These are phyloP conservation scores for Poeciliopsis turneri DNA, from an alignment of 2,797 vertebrate species.

Conservation along the genomic window DNA sequence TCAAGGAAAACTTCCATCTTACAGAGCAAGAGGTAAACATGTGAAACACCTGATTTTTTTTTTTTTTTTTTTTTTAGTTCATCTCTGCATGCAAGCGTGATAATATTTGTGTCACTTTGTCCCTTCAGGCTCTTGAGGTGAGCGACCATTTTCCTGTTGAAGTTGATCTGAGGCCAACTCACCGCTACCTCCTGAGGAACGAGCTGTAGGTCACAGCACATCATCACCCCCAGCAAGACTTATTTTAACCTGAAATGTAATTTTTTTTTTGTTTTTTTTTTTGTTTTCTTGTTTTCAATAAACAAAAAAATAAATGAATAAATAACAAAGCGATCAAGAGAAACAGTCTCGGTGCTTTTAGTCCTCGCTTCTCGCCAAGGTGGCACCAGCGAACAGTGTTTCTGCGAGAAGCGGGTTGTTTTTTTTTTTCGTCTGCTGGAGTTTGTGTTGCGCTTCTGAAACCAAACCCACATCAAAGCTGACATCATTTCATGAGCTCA, in stretches of 20 bases:
- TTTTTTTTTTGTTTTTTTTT: no score
- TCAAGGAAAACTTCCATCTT: slow-evolving; percentile 79
- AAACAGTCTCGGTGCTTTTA: slow-evolving; percentile 10
- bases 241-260: slow-evolving; percentile 5
- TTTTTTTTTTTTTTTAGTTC: neutral
- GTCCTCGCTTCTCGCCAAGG: neutral
- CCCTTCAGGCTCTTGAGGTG: slow-evolving; percentile 81
- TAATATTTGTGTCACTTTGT: neutral
- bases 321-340: neutral
- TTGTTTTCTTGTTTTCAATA: slow-evolving; percentile 28
- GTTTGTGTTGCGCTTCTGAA: slow-evolving; percentile 43
- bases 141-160: slow-evolving; percentile 90
- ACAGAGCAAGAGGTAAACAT: slow-evolving; percentile 82
- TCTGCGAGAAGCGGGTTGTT: slow-evolving; percentile 20
- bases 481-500: slow-evolving; percentile 51
- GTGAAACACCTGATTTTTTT: accelerated
- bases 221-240: neutral
- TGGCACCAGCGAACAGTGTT: slow-evolving; percentile 29
- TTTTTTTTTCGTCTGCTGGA: slow-evolving; percentile 24
- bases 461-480: slow-evolving; percentile 72
- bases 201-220: slow-evolving; percentile 73
- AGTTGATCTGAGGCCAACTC: slow-evolving; percentile 81
- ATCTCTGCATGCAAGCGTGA: neutral
- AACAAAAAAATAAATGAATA: neutral
- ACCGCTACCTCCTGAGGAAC: slow-evolving; percentile 70